These are phyloP conservation scores for Agrotis segetum DNA, from an alignment of 2,888 invertebrate genomes.

Conservation along the genomic window DNA sequence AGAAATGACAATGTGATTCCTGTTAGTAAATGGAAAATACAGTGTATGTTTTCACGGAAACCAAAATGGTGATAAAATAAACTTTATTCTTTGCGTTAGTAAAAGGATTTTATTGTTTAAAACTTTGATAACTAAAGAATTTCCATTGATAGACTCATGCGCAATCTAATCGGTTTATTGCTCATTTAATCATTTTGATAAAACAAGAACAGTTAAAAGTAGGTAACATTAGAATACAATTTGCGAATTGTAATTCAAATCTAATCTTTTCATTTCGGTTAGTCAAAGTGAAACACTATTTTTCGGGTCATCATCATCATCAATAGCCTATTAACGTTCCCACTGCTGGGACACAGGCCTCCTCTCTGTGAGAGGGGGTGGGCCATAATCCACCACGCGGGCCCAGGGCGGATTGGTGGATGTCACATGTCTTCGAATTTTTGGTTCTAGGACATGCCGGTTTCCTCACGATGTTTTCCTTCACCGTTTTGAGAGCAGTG, in stretches of 20 bases:
- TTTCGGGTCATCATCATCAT: no score
- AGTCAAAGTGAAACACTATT: not conserved
- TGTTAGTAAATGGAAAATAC: conserved; percentile 21
- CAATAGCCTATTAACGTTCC: no score
- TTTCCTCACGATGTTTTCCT: no score
- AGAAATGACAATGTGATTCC: conserved; percentile 20
- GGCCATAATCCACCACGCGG: no score
- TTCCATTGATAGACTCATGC: not conserved
- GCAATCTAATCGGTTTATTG: conserved; percentile 7
- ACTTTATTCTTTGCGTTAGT: not conserved
- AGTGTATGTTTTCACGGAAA: conserved; percentile 5
- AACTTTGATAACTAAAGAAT: not conserved
- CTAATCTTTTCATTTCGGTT: not conserved
- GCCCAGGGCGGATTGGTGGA: no score
- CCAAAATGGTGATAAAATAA: conserved; percentile 8
- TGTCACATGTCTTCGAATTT: no score
- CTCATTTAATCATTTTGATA: not conserved
- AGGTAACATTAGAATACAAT: not conserved
- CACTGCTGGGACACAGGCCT: no score
- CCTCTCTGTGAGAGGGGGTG: no score
- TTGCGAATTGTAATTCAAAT: not conserved
- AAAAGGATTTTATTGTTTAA: not conserved
- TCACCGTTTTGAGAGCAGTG: no score
- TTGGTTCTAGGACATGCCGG: no score
- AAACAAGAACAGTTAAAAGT: not conserved